Conservation (phyloP, 2,888 invertebrate species). For the Noctua comes region DNA sequence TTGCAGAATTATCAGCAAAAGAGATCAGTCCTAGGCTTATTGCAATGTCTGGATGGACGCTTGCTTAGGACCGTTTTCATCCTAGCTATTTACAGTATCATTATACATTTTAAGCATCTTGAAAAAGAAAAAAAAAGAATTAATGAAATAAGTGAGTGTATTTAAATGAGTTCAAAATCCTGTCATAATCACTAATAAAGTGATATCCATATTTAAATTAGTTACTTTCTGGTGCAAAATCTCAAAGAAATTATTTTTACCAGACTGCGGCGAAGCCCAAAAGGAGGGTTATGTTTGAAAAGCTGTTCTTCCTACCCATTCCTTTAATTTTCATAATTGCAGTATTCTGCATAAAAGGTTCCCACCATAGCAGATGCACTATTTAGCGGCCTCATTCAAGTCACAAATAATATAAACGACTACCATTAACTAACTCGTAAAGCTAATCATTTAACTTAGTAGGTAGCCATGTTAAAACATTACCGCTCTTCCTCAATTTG, state of each 20-base stretch:
- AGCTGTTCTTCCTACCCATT: neutral
- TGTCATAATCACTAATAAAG: no score
- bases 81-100: neutral
- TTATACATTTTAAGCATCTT: neutral
- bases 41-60: neutral
- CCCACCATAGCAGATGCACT: neutral
- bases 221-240: neutral
- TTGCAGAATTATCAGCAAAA: neutral
- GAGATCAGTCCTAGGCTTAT: neutral
- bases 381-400: slow-evolving; percentile 17
- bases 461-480: slow-evolving; percentile 58
- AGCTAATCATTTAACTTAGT: slow-evolving; percentile 36
- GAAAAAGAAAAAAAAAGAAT: no score
- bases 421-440: slow-evolving; percentile 44
- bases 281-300: no score
- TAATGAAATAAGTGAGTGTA: no score
- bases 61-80: neutral
- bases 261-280: no score
- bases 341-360: neutral
- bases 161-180: neutral
- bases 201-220: neutral
- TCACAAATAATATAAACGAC: slow-evolving; percentile 31
- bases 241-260: neutral
- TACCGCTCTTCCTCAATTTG: slow-evolving; percentile 59
- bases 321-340: neutral